These are phyloP conservation scores for Colossoma macropomum DNA, from an alignment of 2,113 vertebrate species.

Conservation along the genomic window DNA sequence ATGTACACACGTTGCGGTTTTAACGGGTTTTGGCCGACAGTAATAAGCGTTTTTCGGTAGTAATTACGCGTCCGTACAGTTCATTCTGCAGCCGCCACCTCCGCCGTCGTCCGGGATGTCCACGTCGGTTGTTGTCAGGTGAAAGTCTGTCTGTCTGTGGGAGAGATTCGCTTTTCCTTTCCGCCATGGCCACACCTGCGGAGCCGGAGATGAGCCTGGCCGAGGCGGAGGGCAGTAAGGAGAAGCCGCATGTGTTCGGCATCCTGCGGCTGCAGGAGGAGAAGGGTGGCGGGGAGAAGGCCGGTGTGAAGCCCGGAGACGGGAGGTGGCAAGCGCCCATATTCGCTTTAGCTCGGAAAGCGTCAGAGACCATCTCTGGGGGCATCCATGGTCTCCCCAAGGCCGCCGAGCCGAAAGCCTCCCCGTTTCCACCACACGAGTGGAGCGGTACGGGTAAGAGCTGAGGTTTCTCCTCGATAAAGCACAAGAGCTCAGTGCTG, in stretches of 20 bases:
- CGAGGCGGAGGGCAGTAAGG: constrained; percentile 75
- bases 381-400: constrained; percentile 82
- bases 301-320: constrained; percentile 67
- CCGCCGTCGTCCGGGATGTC: constrained; percentile 43
- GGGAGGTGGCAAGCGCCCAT: constrained; percentile 84
- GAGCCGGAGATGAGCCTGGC: constrained; percentile 79
- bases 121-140: constrained; percentile 53
- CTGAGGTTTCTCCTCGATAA: neutral
- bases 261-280: constrained; percentile 81
- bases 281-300: constrained; percentile 68
- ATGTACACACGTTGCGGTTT: neutral
- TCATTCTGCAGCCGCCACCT: constrained; percentile 26
- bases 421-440: constrained; percentile 70
- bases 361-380: constrained; percentile 81
- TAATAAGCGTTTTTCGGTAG: too few species aligned
- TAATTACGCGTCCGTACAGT: constrained; percentile 36
- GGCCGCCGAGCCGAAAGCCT: constrained; percentile 76
- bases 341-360: constrained; percentile 82
- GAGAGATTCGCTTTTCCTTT: constrained; percentile 33
- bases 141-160: constrained; percentile 50
- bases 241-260: constrained; percentile 78
- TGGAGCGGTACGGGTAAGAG: constrained; percentile 77
- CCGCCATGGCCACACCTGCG: constrained; percentile 77
- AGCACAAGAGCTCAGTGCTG: neutral
- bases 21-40: neutral